A percentile compares a stretch with the other conserved stretches of the same genome.
These are phyloP conservation scores for Temnothorax rugatulus DNA, from an alignment of 2,888 invertebrate species.

Conservation along the genomic window DNA sequence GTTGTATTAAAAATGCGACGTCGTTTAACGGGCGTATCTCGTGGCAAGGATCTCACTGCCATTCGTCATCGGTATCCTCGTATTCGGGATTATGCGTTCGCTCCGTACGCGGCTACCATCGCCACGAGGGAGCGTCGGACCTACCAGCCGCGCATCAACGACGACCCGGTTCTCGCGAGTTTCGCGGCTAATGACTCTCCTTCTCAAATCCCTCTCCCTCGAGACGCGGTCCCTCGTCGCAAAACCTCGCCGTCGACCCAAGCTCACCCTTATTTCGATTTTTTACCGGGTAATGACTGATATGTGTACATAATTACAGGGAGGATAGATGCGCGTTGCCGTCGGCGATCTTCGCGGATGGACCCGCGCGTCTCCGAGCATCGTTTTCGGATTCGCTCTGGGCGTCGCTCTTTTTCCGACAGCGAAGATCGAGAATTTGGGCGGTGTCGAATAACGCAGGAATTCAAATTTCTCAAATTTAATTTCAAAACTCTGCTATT, in stretches of 20 bases:
- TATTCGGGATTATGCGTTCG: slow-evolving; percentile 74
- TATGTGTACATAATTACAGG: slow-evolving; percentile 52
- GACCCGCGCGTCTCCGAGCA: background rate
- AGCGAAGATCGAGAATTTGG: background rate
- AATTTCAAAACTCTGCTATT: slow-evolving; percentile 31
- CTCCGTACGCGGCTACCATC: slow-evolving; percentile 59
- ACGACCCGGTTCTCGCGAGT: slow-evolving; percentile 52
- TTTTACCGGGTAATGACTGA: slow-evolving; percentile 42
- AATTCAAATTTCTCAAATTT: slow-evolving; percentile 10
- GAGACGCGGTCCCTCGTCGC: background rate
- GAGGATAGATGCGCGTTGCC: background rate
- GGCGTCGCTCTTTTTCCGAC: background rate
- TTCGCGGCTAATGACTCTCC: slow-evolving; percentile 63
- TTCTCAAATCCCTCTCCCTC: background rate
- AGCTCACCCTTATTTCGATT: slow-evolving; percentile 27
- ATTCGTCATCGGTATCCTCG: slow-evolving; percentile 76
- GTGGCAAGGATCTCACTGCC: slow-evolving; percentile 69
- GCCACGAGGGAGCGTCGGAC: slow-evolving; percentile 50
- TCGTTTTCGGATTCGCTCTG: slow-evolving; percentile 1
- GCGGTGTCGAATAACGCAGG: background rate
- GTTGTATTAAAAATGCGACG: slow-evolving; percentile 80
- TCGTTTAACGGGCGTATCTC: slow-evolving; percentile 78
- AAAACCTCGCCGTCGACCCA: slow-evolving; percentile 1
- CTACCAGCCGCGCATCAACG: slow-evolving; percentile 39
- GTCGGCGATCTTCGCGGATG: slow-evolving; percentile 24